phyloP scores from a whole-genome alignment of 2,113 vertebrate genomes.

The Sapajus apella region DNA sequence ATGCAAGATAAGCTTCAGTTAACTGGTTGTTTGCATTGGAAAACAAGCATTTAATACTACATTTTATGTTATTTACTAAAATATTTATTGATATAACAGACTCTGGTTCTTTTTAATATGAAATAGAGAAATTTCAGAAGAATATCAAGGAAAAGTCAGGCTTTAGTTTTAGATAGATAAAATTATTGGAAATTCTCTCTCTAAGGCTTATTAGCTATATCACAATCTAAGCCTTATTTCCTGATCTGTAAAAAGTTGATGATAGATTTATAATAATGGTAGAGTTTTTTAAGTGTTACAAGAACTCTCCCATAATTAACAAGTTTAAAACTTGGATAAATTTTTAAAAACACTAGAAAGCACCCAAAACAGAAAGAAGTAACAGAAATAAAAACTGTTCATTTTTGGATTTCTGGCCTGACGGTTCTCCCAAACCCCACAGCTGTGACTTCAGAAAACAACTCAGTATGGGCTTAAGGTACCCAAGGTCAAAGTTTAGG shows the following conservation, averaged over 20 bases:
- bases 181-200: background rate
- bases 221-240: constrained; percentile 12
- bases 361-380: background rate
- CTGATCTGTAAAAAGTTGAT: background rate
- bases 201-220: background rate
- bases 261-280: background rate
- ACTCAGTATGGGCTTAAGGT: background rate
- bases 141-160: background rate
- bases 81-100: constrained; percentile 11
- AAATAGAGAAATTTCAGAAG: background rate
- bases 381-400: background rate
- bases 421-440: background rate
- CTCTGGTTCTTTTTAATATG: background rate
- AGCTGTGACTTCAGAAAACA: background rate
- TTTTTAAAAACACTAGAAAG: background rate
- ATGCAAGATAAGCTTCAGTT: background rate
- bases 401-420: background rate
- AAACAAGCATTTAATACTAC: background rate
- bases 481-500: background rate
- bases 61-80: constrained; percentile 3
- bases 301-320: background rate
- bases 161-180: background rate
- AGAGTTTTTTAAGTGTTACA: background rate
- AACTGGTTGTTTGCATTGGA: background rate
- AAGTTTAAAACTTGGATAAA: background rate